A percentile compares a stretch with the other conserved stretches of the same genome.
Conservation (phyloP, 1,140 invertebrate species). For the Scaptodrosophila lebanonensis region DNA sequence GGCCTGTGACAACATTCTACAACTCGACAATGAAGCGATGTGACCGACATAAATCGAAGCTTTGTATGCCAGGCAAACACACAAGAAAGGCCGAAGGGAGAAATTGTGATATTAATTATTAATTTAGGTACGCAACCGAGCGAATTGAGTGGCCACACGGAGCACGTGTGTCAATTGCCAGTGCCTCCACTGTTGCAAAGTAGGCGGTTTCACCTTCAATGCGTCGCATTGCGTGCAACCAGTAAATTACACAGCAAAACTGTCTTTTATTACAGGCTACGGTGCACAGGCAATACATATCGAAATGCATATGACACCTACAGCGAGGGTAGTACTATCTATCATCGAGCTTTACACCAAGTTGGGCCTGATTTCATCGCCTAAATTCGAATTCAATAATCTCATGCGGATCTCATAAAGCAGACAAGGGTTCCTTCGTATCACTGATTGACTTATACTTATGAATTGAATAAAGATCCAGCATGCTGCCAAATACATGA, state of each 20-base stretch:
- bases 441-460: no score
- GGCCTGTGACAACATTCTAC: no score
- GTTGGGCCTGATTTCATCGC: no score
- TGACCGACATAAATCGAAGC: conserved; percentile 21
- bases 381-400: no score
- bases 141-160: conserved; percentile 21
- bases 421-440: no score
- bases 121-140: conserved; percentile 50
- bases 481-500: no score
- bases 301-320: no score
- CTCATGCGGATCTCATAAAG: no score
- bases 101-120: conserved; percentile 63
- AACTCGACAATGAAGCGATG: conserved; percentile 3
- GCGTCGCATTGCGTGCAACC: conserved; percentile 38
- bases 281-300: no score
- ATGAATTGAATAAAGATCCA: no score
- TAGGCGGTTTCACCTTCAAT: conserved; percentile 2
- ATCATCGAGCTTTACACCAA: no score
- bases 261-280: conserved; percentile 54
- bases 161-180: conserved; percentile 13
- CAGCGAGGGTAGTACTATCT: no score
- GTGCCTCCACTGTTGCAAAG: conserved; percentile 24
- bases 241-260: conserved; percentile 60
- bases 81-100: background rate
- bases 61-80: conserved; percentile 1